Percentiles rank a stretch among this genome's conserved stretches.
These are phyloP conservation scores for Sylvicola cinctus DNA, from an alignment of 2,888 invertebrate genomes.

Conservation along the genomic window DNA sequence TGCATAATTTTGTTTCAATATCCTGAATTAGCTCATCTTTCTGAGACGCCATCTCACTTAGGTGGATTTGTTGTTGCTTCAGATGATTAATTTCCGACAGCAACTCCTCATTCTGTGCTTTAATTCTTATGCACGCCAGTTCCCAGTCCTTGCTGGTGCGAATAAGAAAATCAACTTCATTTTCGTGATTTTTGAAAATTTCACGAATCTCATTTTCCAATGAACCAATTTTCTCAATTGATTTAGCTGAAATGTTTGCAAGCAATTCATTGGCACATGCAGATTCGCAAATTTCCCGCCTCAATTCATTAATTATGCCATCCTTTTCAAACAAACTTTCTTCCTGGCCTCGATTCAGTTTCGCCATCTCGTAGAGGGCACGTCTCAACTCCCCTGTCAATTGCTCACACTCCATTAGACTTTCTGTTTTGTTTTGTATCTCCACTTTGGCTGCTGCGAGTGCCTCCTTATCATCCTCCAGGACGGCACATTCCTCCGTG, in stretches of 20 bases:
- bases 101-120: too few species aligned
- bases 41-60: too few species aligned
- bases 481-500: too few species aligned
- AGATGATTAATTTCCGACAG: too few species aligned
- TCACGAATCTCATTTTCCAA: conserved; percentile 16
- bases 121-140: too few species aligned
- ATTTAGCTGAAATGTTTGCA: conserved; percentile 12
- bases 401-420: conserved; percentile 27
- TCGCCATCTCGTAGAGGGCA: conserved; percentile 21
- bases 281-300: conserved; percentile 3
- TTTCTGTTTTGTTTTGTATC: conserved; percentile 30
- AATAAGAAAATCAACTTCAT: conserved; percentile 8
- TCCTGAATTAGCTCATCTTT: too few species aligned
- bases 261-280: conserved; percentile 12
- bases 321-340: conserved; percentile 14
- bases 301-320: conserved; percentile 11
- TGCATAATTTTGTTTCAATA: too few species aligned
- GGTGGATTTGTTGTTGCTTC: too few species aligned
- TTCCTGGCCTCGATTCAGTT: conserved; percentile 16
- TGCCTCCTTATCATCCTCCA: too few species aligned
- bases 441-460: conserved; percentile 22
- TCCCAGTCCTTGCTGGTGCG: conserved; percentile 7
- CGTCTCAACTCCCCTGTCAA: conserved; percentile 30
- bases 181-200: conserved; percentile 8
- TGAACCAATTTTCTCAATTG: conserved; percentile 7